Evolutionary conservation across 2,797 vertebrate genomes (phyloP), one percentile per base, ranked within the genome.

Genomic region (Coccyzus lansbergi): DNA sequence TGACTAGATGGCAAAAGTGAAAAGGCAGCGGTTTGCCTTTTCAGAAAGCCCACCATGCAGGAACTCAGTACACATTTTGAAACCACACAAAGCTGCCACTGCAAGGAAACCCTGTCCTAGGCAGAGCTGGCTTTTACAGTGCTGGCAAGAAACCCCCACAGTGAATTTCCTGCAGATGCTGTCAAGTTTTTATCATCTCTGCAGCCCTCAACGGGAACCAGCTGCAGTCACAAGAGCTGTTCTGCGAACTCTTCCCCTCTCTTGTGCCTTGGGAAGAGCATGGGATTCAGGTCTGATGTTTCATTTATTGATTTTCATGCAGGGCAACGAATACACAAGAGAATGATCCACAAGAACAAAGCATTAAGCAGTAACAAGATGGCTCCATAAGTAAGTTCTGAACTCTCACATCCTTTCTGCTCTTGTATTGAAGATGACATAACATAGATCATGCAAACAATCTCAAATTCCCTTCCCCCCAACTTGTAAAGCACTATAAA

Each of bases 181-280:
- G 44, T 2, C 1, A 21, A 51, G 68, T 60, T 65, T 68, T 80
- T 55, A 70, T 38, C 68, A 59, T 15, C 75, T 71, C 74, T 64
- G 55, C 56, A 72, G 75, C 22, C n/a, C 52, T 52, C 31, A 24
- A 1, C 10, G 56, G 59, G 59, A 87, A 55, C 22, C 51, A 63
- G 71, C 28, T 51, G 63, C 74, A 12, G 6, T 11, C 1, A 3
- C 42, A 60, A 34, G 38, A 65, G 42, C 55, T 53, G 51, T 62
- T 51, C 81, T 58, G 55, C 51, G 70, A 79, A 82, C 8, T 13
- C 15, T 10, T 90, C 36, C 49, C 33, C 46, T 44, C 74, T 78
- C 69, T 29, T 4, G 53, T 0, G 1, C 15, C 42, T 29, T 0
- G 1, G 67, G 67, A 85, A 71, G 24, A 51, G 2, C 8, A 10